These are phyloP conservation scores for Pseudococcus longispinus DNA, from an alignment of 2,888 invertebrate species.

Conservation along the genomic window DNA sequence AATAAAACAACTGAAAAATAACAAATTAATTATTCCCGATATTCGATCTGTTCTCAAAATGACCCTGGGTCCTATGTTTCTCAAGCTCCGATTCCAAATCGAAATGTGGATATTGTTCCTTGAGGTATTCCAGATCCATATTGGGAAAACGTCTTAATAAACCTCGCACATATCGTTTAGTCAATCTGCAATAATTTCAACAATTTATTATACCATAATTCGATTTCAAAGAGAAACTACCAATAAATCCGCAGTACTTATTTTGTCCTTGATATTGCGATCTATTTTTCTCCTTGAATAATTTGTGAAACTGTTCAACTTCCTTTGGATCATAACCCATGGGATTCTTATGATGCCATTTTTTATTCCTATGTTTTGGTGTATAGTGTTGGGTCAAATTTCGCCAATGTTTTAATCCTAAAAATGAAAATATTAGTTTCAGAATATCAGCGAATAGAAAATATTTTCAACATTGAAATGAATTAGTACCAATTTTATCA, in stretches of 20 bases:
- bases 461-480: background rate
- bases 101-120: conserved; percentile 77
- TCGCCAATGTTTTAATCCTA: conserved; percentile 59
- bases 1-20: background rate
- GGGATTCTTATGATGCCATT: conserved; percentile 70
- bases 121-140: conserved; percentile 73
- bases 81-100: conserved; percentile 62
- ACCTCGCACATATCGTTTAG: conserved; percentile 61
- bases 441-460: background rate
- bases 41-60: background rate
- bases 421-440: conserved; percentile 60
- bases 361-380: conserved; percentile 73
- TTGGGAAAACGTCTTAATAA: conserved; percentile 79
- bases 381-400: conserved; percentile 70
- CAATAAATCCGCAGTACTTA: conserved; percentile 61
- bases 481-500: conserved; percentile 71
- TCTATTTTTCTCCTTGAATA: conserved; percentile 73
- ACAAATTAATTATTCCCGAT: background rate
- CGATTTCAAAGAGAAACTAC: background rate
- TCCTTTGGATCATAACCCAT: conserved; percentile 69
- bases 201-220: background rate
- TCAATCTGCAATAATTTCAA: conserved; percentile 60
- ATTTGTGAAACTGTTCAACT: conserved; percentile 69
- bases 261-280: conserved; percentile 67
- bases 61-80: background rate